phyloP scores from a whole-genome alignment of 2,113 vertebrate genomes.

The Hippocampus guttulatus region DNA sequence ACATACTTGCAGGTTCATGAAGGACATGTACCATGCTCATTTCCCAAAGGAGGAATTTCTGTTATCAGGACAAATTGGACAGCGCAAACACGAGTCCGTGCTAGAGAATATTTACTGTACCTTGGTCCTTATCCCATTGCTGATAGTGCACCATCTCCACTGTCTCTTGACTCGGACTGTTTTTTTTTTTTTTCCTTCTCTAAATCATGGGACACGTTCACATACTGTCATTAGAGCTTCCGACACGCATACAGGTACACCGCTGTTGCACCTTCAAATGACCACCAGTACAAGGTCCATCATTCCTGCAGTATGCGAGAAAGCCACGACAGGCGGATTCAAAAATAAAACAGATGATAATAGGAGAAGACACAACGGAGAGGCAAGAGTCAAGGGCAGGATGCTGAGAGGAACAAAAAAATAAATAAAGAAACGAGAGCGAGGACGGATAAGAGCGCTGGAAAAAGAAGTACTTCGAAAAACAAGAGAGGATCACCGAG shows the following conservation, averaged over 20 bases:
- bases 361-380: background rate
- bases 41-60: no score
- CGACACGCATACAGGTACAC: background rate
- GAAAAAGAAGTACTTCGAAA: background rate
- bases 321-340: background rate
- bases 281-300: background rate
- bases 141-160: background rate
- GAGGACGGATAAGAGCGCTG: background rate
- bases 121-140: background rate
- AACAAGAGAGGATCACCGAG: constrained; percentile 5
- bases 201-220: background rate
- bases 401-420: background rate
- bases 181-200: background rate
- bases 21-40: no score
- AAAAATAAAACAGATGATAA: constrained; percentile 2
- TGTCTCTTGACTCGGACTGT: background rate
- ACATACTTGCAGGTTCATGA: no score
- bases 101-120: no score
- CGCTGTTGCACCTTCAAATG: background rate
- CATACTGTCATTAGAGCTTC: background rate
- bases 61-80: no score
- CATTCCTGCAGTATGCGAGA: background rate
- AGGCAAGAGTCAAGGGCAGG: constrained; percentile 5
- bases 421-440: background rate
- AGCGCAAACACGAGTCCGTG: no score